Evolutionary conservation across 1,140 invertebrate species (phyloP).

Genomic region (Chironomus tepperi): DNA sequence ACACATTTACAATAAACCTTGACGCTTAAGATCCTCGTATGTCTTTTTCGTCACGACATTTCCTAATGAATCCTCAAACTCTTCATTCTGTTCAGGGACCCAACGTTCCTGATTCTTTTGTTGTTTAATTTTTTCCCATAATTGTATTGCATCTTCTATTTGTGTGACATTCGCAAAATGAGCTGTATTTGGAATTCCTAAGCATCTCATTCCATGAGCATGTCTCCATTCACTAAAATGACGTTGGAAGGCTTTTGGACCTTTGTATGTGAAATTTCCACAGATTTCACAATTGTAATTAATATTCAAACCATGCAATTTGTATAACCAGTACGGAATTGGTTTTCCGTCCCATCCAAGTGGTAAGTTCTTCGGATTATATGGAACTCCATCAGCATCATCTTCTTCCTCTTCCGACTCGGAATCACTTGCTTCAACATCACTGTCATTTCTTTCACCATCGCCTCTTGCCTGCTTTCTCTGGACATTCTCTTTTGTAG

Average conservation of each 20-base stretch:
- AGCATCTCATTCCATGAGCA: slow-evolving; percentile 97
- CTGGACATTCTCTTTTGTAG: slow-evolving; percentile 97
- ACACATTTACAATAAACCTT: slow-evolving; percentile 75
- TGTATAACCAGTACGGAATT: slow-evolving; percentile 99
- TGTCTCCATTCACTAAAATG: slow-evolving; percentile 99
- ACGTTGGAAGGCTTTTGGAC: slow-evolving; percentile 98
- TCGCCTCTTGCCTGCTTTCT: slow-evolving; percentile 95
- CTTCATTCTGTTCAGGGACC: slow-evolving; percentile 95
- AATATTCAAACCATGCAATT: slow-evolving; percentile 97
- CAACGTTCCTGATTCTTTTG: slow-evolving; percentile 93
- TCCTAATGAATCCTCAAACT: slow-evolving; percentile 96
- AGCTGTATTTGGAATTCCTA: slow-evolving; percentile 98
- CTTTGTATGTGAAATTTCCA: slow-evolving; percentile 99
- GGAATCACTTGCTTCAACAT: slow-evolving; percentile 77
- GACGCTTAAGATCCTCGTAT: slow-evolving; percentile 96
- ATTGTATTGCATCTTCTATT: slow-evolving; percentile 93
- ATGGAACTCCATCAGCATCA: slow-evolving; percentile 90
- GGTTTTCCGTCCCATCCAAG: slow-evolving; percentile 99
- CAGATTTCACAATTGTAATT: slow-evolving; percentile 99
- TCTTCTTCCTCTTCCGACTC: slow-evolving; percentile 83
- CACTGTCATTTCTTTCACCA: slow-evolving; percentile 86
- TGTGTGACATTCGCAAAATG: slow-evolving; percentile 99
- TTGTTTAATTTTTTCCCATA: slow-evolving; percentile 95
- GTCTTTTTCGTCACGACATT: slow-evolving; percentile 99
- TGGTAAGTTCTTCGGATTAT: slow-evolving; percentile 98